Evolutionary conservation across 2,888 invertebrate species (phyloP).

Genomic region (Parnassius apollo): DNA sequence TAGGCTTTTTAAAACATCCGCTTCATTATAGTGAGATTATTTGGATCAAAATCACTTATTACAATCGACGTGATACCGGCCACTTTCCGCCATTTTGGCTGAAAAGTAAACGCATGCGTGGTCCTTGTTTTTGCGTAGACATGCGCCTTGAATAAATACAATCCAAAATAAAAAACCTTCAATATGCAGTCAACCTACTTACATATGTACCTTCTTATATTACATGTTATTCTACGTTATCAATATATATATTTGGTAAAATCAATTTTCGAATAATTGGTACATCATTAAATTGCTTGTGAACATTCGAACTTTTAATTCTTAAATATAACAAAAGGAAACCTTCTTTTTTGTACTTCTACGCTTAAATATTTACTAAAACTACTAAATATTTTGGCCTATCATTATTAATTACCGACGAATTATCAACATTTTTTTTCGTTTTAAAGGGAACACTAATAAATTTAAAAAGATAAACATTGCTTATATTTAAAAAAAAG

Average conservation of each 20-base stretch:
- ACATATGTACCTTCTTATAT: no score
- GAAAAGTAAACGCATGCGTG: constrained; percentile 51
- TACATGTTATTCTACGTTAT: no score
- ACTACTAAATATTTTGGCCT: no score
- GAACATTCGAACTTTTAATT: background rate
- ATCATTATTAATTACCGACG: no score
- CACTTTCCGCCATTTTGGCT: constrained; percentile 55
- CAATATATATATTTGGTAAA: background rate
- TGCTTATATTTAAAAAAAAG: no score
- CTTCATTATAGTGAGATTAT: constrained; percentile 30
- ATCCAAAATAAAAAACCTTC: constrained; percentile 11
- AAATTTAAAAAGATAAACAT: no score
- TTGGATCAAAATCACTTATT: constrained; percentile 47
- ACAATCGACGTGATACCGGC: constrained; percentile 46
- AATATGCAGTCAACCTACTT: background rate
- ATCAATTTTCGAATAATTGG: background rate
- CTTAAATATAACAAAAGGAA: background rate
- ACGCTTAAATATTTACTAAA: no score
- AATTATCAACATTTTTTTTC: no score
- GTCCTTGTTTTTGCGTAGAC: constrained; percentile 36
- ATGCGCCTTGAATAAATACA: constrained; percentile 47
- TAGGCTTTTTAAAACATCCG: constrained; percentile 12
- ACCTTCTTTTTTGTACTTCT: background rate
- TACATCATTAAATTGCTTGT: background rate
- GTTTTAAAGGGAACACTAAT: no score